These are phyloP conservation scores for Delphinus delphis DNA, from an alignment of 2,113 vertebrate species.

Conservation along the genomic window DNA sequence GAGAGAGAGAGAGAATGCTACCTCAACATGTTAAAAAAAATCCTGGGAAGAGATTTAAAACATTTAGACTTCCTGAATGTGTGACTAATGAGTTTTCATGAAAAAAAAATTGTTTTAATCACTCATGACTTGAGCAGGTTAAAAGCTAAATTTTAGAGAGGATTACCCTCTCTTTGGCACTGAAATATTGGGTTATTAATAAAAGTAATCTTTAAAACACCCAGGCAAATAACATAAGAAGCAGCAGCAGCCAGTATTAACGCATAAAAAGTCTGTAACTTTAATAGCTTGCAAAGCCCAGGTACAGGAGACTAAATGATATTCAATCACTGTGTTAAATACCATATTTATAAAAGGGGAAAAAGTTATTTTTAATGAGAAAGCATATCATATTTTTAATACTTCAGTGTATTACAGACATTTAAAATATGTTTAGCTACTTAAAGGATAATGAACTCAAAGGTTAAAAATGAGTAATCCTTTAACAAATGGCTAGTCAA, in stretches of 20 bases:
- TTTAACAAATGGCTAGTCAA: constrained; percentile 51
- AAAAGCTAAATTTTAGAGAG: not conserved
- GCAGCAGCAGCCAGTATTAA: constrained; percentile 2
- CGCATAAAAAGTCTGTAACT: constrained; percentile 16
- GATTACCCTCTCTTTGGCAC: not conserved
- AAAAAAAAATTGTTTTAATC: not conserved
- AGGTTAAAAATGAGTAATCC: constrained; percentile 47
- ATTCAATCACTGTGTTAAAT: constrained; percentile 44
- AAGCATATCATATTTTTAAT: constrained; percentile 43
- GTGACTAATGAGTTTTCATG: not conserved
- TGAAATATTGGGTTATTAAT: constrained; percentile 36
- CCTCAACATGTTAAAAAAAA: not conserved
- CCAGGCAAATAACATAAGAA: constrained; percentile 48
- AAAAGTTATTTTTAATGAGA: constrained; percentile 56
- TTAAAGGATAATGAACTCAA: constrained; percentile 53
- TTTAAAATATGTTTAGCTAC: constrained; percentile 46
- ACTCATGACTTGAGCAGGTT: not conserved
- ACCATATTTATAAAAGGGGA: constrained; percentile 12
- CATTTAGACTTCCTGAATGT: not conserved
- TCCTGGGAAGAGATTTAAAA: not conserved
- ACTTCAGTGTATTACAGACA: constrained; percentile 33
- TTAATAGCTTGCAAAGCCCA: constrained; percentile 48
- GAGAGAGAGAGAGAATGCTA: not conserved
- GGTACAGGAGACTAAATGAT: not conserved
- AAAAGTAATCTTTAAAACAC: constrained; percentile 43